These are phyloP conservation scores for Phyllotreta cruciferae DNA, from an alignment of 2,888 invertebrate genomes.

Conservation along the genomic window DNA sequence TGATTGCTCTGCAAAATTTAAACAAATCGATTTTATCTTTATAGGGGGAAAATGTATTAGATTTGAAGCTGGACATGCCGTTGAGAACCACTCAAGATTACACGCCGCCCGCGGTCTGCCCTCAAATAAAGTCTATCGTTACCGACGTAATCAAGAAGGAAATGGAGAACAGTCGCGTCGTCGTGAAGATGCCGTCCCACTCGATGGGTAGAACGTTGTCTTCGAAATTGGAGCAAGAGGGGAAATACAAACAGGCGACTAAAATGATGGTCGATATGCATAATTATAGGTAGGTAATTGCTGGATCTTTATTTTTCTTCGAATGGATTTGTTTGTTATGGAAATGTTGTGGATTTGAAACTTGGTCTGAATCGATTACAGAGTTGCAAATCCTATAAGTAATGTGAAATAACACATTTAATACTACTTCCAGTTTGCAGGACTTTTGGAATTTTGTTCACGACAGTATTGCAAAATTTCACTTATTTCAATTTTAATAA, in stretches of 20 bases:
- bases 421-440: too few species aligned
- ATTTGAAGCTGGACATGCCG: conserved; percentile 78
- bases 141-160: conserved; percentile 66
- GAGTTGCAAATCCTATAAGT: too few species aligned
- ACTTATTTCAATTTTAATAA: too few species aligned
- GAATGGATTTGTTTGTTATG: too few species aligned
- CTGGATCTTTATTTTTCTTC: conserved; percentile 1
- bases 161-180: conserved; percentile 54
- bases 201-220: conserved; percentile 53
- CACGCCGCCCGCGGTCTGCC: conserved; percentile 73
- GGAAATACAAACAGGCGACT: conserved; percentile 58
- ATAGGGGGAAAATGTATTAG: conserved; percentile 73
- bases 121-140: conserved; percentile 72
- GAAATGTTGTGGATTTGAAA: too few species aligned
- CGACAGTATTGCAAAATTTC: too few species aligned
- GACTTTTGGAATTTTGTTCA: too few species aligned
- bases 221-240: conserved; percentile 58
- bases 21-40: conserved; percentile 29
- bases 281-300: conserved; percentile 52
- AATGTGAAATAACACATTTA: too few species aligned
- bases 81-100: conserved; percentile 79
- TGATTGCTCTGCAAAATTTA: too few species aligned
- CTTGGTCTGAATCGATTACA: too few species aligned
- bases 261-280: conserved; percentile 57
- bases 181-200: conserved; percentile 56